phyloP scores from a whole-genome alignment of 2,888 invertebrate species.

The Melipona beecheii region DNA sequence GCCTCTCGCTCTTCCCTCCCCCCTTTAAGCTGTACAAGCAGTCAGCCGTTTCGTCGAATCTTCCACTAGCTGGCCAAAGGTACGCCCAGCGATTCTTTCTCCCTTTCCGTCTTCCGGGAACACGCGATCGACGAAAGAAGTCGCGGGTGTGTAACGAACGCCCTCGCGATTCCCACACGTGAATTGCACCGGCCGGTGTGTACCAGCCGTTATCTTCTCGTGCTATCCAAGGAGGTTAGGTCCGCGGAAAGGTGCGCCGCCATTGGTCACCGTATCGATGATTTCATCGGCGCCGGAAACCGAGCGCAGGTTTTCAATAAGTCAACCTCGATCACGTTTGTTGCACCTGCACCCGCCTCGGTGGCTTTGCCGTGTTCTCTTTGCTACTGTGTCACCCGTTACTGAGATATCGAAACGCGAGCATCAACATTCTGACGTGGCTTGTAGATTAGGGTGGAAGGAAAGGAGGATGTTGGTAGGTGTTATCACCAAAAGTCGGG shows the following conservation, averaged over 20 bases:
- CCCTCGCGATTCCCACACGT: conserved; percentile 71
- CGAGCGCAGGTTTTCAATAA: conserved; percentile 12
- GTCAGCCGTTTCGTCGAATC: conserved; percentile 17
- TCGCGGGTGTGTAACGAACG: conserved; percentile 66
- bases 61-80: background rate
- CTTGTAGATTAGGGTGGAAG: background rate
- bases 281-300: conserved; percentile 47
- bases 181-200: conserved; percentile 47
- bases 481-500: no score
- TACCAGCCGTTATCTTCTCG: conserved; percentile 57
- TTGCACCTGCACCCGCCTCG: conserved; percentile 14
- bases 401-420: background rate
- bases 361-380: background rate
- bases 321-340: background rate
- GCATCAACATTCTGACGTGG: background rate
- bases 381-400: conserved; percentile 13
- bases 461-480: background rate
- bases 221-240: conserved; percentile 48
- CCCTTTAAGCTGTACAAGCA: conserved; percentile 17
- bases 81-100: conserved; percentile 26
- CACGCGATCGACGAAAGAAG: conserved; percentile 43
- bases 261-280: conserved; percentile 50
- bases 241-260: conserved; percentile 43
- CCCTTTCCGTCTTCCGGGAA: conserved; percentile 26
- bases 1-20: background rate